These are phyloP conservation scores for Trissolcus japonicus DNA, from an alignment of 2,888 invertebrate species.

Conservation along the genomic window DNA sequence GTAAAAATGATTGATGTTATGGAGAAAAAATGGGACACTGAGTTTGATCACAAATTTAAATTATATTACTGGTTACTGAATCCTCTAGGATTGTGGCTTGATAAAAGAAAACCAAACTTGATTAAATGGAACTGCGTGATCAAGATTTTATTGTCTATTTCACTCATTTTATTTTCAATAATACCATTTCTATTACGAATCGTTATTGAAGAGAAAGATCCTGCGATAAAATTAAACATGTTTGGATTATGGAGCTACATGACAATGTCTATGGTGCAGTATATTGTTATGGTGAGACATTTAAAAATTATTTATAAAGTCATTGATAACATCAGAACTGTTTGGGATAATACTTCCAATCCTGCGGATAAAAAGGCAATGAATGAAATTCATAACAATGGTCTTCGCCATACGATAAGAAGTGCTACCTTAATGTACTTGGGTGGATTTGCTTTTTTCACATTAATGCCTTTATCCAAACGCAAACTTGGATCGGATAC, in stretches of 20 bases:
- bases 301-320: slow-evolving; percentile 30
- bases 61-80: too few relatives aligned
- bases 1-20: slow-evolving; percentile 3
- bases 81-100: neutral
- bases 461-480: slow-evolving; percentile 55
- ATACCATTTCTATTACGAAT: slow-evolving; percentile 35
- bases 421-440: slow-evolving; percentile 62
- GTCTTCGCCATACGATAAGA: slow-evolving; percentile 45
- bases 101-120: neutral
- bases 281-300: slow-evolving; percentile 32
- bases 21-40: too few relatives aligned
- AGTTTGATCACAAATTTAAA: too few relatives aligned
- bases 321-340: slow-evolving; percentile 20
- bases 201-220: slow-evolving; percentile 44
- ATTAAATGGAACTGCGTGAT: neutral
- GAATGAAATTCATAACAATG: slow-evolving; percentile 31
- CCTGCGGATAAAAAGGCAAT: slow-evolving; percentile 15
- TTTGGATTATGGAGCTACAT: slow-evolving; percentile 62
- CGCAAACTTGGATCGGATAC: neutral
- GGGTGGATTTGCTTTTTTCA: slow-evolving; percentile 58
- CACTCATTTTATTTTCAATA: slow-evolving; percentile 13
- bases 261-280: slow-evolving; percentile 64
- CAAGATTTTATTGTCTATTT: slow-evolving; percentile 17
- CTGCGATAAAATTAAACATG: slow-evolving; percentile 58
- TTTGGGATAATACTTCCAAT: slow-evolving; percentile 23